These are phyloP conservation scores for Falco novaeseelandiae DNA, from an alignment of 2,797 vertebrate genomes.

Conservation along the genomic window DNA sequence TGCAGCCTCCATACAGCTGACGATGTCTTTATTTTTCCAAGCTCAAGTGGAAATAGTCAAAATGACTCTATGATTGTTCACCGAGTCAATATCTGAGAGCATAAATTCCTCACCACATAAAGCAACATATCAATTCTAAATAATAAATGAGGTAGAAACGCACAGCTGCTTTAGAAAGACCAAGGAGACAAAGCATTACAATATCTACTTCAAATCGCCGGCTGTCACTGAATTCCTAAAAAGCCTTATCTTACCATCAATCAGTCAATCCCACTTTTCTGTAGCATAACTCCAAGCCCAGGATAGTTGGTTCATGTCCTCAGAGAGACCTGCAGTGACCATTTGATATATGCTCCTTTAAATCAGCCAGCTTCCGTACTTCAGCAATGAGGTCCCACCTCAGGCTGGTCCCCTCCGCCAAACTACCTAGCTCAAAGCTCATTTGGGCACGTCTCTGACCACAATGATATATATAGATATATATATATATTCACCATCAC, in stretches of 20 bases:
- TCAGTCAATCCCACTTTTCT: background rate
- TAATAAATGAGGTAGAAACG: conserved; percentile 30
- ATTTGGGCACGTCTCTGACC: background rate
- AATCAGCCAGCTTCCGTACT: background rate
- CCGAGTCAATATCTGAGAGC: background rate
- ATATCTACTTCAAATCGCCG: background rate
- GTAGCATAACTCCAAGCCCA: background rate
- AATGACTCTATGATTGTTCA: background rate
- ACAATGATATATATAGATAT: fast-evolving
- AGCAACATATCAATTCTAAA: conserved; percentile 23
- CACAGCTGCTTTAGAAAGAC: background rate
- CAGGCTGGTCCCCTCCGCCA: background rate
- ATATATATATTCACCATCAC: fast-evolving
- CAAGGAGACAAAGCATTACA: background rate
- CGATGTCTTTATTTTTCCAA: background rate
- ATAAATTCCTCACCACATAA: conserved; percentile 4
- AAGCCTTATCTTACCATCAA: background rate
- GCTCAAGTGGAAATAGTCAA: background rate
- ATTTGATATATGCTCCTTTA: background rate
- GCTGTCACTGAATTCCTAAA: background rate
- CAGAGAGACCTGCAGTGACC: background rate
- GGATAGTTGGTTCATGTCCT: background rate
- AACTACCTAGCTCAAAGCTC: background rate
- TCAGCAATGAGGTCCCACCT: background rate
- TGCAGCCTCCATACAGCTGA: background rate